phyloP scores from a whole-genome alignment of 2,888 invertebrate species.

The Bimastos eiseni region DNA sequence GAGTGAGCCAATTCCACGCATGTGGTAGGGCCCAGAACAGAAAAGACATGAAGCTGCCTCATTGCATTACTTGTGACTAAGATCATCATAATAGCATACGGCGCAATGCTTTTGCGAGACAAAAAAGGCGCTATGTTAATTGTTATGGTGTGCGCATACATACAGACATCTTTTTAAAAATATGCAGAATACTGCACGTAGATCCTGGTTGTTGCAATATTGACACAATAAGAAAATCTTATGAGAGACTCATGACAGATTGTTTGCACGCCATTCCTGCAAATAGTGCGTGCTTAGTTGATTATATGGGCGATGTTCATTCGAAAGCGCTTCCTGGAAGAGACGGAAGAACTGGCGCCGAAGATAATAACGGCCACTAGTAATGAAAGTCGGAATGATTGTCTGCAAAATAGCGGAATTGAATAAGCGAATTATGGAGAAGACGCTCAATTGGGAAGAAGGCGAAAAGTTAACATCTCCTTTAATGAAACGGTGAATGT shows the following conservation, averaged over 20 bases:
- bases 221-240: not conserved
- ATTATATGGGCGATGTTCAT: not conserved
- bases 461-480: not conserved
- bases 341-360: not conserved
- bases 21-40: too few species aligned
- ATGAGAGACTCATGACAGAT: not conserved
- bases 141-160: too few species aligned
- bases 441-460: not conserved
- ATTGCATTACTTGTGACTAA: too few species aligned
- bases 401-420: not conserved
- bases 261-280: not conserved
- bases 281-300: not conserved
- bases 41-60: too few species aligned
- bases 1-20: too few species aligned
- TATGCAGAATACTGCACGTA: too few species aligned
- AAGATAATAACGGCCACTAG: not conserved
- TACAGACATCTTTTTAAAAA: too few species aligned
- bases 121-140: too few species aligned
- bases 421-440: not conserved
- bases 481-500: too few species aligned
- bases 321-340: not conserved
- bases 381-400: not conserved
- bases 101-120: too few species aligned
- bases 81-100: too few species aligned
- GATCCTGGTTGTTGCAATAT: too few species aligned